Evolutionary conservation across 2,113 vertebrate genomes (phyloP).

Genomic region (Sylvia atricapilla): DNA sequence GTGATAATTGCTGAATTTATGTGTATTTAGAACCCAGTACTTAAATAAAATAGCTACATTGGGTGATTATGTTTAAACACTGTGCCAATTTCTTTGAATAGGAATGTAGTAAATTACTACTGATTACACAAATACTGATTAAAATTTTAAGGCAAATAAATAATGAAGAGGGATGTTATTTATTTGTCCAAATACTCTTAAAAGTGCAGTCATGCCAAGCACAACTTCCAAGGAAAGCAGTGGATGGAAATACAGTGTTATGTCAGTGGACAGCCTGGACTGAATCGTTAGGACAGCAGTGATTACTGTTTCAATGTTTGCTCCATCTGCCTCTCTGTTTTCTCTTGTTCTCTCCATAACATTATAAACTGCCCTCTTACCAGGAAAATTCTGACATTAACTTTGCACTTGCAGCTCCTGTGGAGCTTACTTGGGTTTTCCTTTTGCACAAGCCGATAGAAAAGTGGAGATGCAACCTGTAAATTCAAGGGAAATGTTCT

Average conservation of each 20-base stretch:
- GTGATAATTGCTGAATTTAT: constrained; percentile 63
- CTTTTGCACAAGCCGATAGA: background rate
- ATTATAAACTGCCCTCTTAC: background rate
- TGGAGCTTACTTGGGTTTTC: background rate
- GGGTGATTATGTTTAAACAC: constrained; percentile 35
- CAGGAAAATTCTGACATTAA: background rate
- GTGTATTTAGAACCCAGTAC: constrained; percentile 41
- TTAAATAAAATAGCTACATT: constrained; percentile 33
- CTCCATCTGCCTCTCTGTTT: background rate
- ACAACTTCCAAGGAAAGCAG: constrained; percentile 61
- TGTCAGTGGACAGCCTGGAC: background rate
- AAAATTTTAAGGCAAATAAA: constrained; percentile 68
- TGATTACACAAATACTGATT: constrained; percentile 70
- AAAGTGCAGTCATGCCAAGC: constrained; percentile 50
- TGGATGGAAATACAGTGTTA: constrained; percentile 28
- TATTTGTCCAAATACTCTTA: constrained; percentile 64
- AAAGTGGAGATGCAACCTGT: background rate
- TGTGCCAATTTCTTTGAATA: constrained; percentile 56
- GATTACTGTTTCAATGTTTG: background rate
- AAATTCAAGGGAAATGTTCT: background rate
- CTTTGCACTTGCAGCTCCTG: background rate
- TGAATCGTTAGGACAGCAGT: constrained; percentile 10
- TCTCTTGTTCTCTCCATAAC: background rate
- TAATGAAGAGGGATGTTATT: constrained; percentile 61
- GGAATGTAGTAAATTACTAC: constrained; percentile 52